Evolutionary conservation across 2,113 vertebrate species (phyloP).

Genomic region (Channa maculata): DNA sequence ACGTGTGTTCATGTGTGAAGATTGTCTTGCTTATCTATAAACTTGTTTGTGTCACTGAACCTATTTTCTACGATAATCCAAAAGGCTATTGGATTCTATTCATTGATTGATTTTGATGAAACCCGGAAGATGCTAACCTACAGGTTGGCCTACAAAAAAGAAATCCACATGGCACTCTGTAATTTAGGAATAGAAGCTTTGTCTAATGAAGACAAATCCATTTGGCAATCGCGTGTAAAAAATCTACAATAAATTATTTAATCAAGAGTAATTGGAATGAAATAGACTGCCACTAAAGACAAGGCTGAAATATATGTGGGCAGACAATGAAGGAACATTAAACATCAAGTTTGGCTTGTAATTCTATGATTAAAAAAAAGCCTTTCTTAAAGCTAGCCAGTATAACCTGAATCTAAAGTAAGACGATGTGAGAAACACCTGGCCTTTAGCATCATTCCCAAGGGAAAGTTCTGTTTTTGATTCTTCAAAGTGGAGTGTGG

Average conservation of each 20-base stretch:
- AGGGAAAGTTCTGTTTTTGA: slow-evolving; percentile 56
- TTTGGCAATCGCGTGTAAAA: no score
- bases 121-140: no score
- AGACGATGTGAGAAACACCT: slow-evolving; percentile 44
- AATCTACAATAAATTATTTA: neutral
- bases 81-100: no score
- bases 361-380: neutral
- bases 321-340: no score
- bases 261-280: neutral
- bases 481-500: slow-evolving; percentile 64
- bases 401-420: slow-evolving; percentile 45
- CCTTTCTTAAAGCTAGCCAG: slow-evolving; percentile 8
- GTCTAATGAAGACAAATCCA: neutral
- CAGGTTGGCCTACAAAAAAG: no score
- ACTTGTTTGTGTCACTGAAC: no score
- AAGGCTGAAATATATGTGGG: neutral
- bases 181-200: neutral
- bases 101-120: no score
- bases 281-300: neutral
- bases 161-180: no score
- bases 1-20: no score
- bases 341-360: neutral
- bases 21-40: no score
- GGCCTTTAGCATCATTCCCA: slow-evolving; percentile 72
- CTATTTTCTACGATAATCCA: no score